Conservation (phyloP, 2,113 vertebrate species). For the Hoplias malabaricus region DNA sequence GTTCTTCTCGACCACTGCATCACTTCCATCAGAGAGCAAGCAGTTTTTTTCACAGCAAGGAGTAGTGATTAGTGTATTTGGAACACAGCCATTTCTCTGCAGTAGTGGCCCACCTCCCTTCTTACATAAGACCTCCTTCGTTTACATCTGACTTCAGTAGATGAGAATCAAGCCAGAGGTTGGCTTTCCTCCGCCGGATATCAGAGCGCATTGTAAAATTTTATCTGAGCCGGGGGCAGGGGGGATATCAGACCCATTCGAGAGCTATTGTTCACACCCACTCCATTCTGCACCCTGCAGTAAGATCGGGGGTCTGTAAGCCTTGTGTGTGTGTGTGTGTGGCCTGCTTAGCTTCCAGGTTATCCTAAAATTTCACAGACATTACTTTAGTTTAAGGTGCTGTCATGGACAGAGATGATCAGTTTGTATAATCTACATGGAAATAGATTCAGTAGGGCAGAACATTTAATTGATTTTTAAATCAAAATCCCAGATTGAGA, state of each 20-base stretch:
- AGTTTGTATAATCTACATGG: too few species aligned
- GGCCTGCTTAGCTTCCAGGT: too few species aligned
- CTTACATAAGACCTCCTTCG: slow-evolving; percentile 70
- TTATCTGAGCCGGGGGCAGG: slow-evolving; percentile 70
- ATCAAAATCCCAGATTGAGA: too few species aligned
- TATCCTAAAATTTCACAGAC: too few species aligned
- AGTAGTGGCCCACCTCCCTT: not conserved
- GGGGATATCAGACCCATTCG: slow-evolving; percentile 73
- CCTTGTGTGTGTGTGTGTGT: slow-evolving; percentile 50
- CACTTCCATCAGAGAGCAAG: not conserved
- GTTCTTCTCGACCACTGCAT: not conserved
- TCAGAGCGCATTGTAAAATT: slow-evolving; percentile 74
- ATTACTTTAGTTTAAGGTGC: too few species aligned
- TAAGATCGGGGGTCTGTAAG: slow-evolving; percentile 65
- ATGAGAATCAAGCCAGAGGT: slow-evolving; percentile 67
- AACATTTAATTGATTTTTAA: too few species aligned
- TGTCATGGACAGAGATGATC: too few species aligned
- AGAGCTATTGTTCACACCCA: slow-evolving; percentile 70
- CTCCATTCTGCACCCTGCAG: slow-evolving; percentile 71
- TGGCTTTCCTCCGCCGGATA: slow-evolving; percentile 65
- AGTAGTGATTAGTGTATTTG: not conserved
- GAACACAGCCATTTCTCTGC: not conserved
- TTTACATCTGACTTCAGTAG: slow-evolving; percentile 76
- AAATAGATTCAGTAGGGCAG: too few species aligned
- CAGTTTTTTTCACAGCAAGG: too few species aligned